Evolutionary conservation across 2,113 vertebrate genomes (phyloP), one percentile per base, ranked within the genome.

Genomic region (Lophura nycthemera): DNA sequence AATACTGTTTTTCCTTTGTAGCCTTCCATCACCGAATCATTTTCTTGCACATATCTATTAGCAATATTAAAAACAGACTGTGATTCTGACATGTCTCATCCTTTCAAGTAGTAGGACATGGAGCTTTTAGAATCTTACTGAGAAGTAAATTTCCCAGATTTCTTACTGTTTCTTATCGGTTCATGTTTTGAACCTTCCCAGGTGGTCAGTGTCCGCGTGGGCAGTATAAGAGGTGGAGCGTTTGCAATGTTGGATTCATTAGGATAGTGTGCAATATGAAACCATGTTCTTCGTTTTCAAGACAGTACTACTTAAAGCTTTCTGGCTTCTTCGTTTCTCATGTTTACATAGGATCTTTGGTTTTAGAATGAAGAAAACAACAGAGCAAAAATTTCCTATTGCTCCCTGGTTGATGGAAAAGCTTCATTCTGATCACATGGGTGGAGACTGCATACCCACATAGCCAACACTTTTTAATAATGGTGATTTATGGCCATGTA

Each of bases 371-470:
- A 75, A 87, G 79, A 21, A 52, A 65, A 59, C 13, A 63, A 48
- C 21, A 14, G 24, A 73, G 29, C 20, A 56, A 45, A 15, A 32
- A 22, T 40, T 27, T 40, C 40, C 25, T 8, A 12, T 7, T 17
- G 6, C n/a, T 87, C 6, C 25, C 3, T 66, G 56, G 30, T 19
- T 45, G 42, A 40, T 54, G 65, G 34, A 72, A n/a, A 36, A 66
- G 24, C n/a, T 88, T 18, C 50, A 11, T 79, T 92, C 29, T 45
- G 13, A 64, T 88, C 30, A 29, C 4, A 1, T 8, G 17, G 34
- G 17, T 69, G 72, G 27, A 65, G 45, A 59, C 36, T 48, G 5
- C 61, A 43, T 73, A 61, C 2, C 8, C 13, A 63, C 0, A 0
- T 40, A 83, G 67, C 34, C 40, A 88, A 24, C 20, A 48, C 38